These are phyloP conservation scores for Bruchidius siliquastri DNA, from an alignment of 2,888 invertebrate genomes.

Conservation along the genomic window DNA sequence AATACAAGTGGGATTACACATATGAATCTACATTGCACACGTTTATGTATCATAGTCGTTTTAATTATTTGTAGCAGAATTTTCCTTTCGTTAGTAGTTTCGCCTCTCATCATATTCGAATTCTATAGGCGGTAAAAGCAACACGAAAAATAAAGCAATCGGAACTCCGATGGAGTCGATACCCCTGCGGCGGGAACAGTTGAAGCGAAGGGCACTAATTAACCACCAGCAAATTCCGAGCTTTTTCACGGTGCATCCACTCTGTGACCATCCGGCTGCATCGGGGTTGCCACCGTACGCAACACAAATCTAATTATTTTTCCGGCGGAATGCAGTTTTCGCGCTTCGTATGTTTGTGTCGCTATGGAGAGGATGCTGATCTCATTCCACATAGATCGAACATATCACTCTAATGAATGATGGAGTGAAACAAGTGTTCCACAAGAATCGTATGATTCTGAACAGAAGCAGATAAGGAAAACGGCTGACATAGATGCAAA, in stretches of 20 bases:
- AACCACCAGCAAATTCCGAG: neutral
- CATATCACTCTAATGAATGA: too few relatives aligned
- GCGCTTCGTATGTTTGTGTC: neutral
- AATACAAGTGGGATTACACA: too few relatives aligned
- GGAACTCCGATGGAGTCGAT: neutral
- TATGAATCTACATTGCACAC: too few relatives aligned
- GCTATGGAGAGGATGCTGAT: neutral
- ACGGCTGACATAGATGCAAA: too few relatives aligned
- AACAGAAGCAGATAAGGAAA: too few relatives aligned
- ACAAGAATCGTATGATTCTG: too few relatives aligned
- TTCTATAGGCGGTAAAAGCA: neutral
- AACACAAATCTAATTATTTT: neutral
- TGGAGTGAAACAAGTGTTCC: too few relatives aligned
- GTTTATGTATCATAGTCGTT: too few relatives aligned
- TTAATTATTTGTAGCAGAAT: too few relatives aligned
- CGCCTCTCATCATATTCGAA: too few relatives aligned
- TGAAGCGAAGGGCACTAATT: neutral
- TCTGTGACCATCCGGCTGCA: neutral
- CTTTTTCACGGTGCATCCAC: neutral
- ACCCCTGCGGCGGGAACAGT: neutral
- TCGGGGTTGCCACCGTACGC: neutral
- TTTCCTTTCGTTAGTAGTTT: too few relatives aligned
- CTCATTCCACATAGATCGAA: neutral
- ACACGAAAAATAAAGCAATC: neutral
- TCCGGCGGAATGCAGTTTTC: neutral